A percentile compares a stretch with the other conserved stretches of the same genome.
These are phyloP conservation scores for Pagetopsis macropterus DNA, from an alignment of 2,797 vertebrate species.

Conservation along the genomic window DNA sequence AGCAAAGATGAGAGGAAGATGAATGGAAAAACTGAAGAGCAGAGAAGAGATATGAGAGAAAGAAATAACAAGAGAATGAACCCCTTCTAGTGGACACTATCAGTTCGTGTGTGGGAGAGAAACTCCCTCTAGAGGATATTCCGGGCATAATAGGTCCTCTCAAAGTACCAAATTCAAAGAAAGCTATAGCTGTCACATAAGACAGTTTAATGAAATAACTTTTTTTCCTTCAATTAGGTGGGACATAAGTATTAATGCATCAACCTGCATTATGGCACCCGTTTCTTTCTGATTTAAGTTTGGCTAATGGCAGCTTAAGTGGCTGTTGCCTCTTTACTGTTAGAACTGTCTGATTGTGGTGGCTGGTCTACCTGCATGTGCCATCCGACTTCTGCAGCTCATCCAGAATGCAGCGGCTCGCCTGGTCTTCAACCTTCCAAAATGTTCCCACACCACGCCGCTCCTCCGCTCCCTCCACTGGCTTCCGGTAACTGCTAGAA, in stretches of 20 bases:
- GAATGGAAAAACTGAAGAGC: neutral
- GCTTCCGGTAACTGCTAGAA: too few species aligned
- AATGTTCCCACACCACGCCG: too few species aligned
- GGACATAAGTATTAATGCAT: neutral
- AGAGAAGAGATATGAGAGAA: neutral
- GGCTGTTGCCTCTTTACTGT: constrained; percentile 2
- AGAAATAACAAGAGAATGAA: neutral
- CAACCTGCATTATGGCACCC: constrained; percentile 12
- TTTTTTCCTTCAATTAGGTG: neutral
- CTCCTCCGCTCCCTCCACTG: too few species aligned
- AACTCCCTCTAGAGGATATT: too few species aligned
- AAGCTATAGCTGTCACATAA: neutral
- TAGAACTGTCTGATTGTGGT: neutral
- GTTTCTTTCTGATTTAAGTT: constrained; percentile 3
- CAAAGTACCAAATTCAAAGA: neutral
- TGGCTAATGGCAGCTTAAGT: neutral
- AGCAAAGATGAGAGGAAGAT: neutral
- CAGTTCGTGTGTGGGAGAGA: neutral
- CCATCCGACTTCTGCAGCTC: too few species aligned
- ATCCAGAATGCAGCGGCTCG: too few species aligned
- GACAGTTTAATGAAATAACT: neutral
- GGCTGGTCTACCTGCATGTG: too few species aligned
- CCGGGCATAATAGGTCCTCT: too few species aligned
- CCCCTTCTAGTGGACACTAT: constrained; percentile 6
- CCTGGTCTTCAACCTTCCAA: too few species aligned